Percentiles rank a stretch among this genome's conserved stretches.
Evolutionary conservation across 2,113 vertebrate species (phyloP).

Genomic region (Malurus elegans): DNA sequence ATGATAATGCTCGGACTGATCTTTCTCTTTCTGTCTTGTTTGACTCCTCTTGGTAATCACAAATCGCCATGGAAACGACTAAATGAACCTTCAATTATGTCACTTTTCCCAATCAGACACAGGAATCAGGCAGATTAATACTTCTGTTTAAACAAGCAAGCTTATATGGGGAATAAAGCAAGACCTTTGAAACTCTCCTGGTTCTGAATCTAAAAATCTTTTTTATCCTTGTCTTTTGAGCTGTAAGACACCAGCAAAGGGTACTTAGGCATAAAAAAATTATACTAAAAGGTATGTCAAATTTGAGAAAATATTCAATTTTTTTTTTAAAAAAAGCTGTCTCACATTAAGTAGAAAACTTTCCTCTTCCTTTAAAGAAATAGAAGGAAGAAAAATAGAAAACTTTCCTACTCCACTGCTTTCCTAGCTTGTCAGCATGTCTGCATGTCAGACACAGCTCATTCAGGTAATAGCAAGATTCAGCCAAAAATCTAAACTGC

Average conservation of each 20-base stretch:
- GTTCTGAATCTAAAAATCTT: not conserved
- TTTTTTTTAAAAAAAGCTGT: not conserved
- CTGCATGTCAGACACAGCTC: not conserved
- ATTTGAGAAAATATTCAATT: not conserved
- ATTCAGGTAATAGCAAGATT: not conserved
- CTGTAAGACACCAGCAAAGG: not conserved
- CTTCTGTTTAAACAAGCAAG: not conserved
- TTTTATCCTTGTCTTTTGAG: not conserved
- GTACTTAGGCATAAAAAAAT: not conserved
- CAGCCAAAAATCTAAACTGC: not conserved
- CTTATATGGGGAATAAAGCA: not conserved
- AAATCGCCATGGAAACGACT: not conserved
- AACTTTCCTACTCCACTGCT: not conserved
- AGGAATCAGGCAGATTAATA: not conserved
- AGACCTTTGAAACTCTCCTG: not conserved
- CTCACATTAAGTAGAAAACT: not conserved
- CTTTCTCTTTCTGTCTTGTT: not conserved
- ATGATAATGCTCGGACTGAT: not conserved
- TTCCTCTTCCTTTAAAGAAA: not conserved
- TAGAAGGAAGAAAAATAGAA: not conserved
- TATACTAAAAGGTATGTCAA: not conserved
- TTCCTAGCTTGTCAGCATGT: not conserved
- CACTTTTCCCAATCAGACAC: not conserved
- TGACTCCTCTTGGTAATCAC: not conserved
- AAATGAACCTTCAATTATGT: not conserved